Evolutionary conservation across 2,888 invertebrate genomes (phyloP), one percentile per base, ranked within the genome.

Genomic region (Tenthredo livida): DNA sequence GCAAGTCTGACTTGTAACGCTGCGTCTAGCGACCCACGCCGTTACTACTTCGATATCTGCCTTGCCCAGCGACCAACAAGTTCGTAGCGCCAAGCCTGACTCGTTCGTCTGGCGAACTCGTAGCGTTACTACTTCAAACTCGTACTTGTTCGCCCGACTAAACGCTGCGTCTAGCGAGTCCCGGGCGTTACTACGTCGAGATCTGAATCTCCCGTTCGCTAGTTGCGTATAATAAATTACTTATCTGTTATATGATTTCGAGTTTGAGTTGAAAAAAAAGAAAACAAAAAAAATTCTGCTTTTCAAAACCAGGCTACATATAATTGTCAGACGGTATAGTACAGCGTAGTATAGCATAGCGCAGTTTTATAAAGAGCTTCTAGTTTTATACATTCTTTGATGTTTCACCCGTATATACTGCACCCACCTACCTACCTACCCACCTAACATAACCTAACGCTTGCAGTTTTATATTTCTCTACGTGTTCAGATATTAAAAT

Each of bases 401-500:
- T 61, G 61, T 61, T 61, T 61, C 61, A 61, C 61, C 61, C 61
- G 61, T 61, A 25, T 25, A 61, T 25, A 61, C 61, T 25, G 25
- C 21, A 21, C 58, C 21, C 21, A 58, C 21, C 58, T 58, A 58
- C 58, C 58, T 12, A 58, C 21, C 58, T 58, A 58, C 58, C 58
- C 4, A 61, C 25, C 61, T 61, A 61, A 61, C 25, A 12, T 25
- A 61, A 61, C 25, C 61, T 61, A 61, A 25, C 61, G 61, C 21
- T 61, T 61, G 25, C 25, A 61, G 15, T 61, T 61, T 61, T 61
- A 61, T 61, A 61, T 61, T 61, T 61, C 25, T 25, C 61, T 61
- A 61, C 25, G 61, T 61, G 61, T 25, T 61, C 61, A 25, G 61
- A 61, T 61, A 61, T 61, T 61, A 61, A 61, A 25, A 61, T 25